phyloP scores from a whole-genome alignment of 2,113 vertebrate species.

The Meleagris gallopavo region DNA sequence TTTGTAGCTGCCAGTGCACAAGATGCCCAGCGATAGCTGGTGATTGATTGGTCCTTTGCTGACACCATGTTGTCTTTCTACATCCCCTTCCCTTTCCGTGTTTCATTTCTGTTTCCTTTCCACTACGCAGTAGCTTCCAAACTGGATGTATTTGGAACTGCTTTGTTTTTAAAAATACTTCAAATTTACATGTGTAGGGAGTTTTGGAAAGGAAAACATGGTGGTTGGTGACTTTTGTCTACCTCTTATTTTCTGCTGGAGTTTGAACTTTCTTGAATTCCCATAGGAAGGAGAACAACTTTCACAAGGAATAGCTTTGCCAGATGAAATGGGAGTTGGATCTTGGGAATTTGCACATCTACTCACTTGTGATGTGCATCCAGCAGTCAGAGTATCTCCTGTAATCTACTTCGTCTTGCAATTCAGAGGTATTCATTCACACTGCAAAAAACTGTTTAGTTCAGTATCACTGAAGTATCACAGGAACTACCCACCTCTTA shows the following conservation, averaged over 20 bases:
- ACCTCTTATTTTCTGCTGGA: constrained; percentile 54
- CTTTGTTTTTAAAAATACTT: constrained; percentile 57
- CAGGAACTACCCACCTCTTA: background rate
- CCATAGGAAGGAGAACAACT: constrained; percentile 53
- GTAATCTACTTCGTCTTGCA: background rate
- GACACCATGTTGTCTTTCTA: constrained; percentile 18
- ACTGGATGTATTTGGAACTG: constrained; percentile 38
- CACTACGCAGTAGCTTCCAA: background rate
- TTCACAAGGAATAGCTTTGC: background rate
- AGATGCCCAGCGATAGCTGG: constrained; percentile 16
- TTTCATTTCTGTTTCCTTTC: constrained; percentile 71
- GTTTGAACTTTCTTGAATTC: constrained; percentile 71
- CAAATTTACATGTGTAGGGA: constrained; percentile 5
- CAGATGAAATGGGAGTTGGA: background rate
- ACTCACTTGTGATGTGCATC: background rate
- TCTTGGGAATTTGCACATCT: background rate
- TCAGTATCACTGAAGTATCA: background rate
- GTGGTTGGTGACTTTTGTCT: constrained; percentile 20
- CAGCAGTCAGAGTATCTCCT: background rate
- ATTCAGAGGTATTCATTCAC: background rate
- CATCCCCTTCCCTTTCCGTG: constrained; percentile 61
- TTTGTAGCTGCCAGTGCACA: constrained; percentile 6
- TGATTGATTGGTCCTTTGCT: constrained; percentile 50
- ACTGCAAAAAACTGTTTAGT: background rate
- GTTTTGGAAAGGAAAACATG: constrained; percentile 3